phyloP scores from a whole-genome alignment of 2,888 invertebrate species.

The Epistrophe eligans region DNA sequence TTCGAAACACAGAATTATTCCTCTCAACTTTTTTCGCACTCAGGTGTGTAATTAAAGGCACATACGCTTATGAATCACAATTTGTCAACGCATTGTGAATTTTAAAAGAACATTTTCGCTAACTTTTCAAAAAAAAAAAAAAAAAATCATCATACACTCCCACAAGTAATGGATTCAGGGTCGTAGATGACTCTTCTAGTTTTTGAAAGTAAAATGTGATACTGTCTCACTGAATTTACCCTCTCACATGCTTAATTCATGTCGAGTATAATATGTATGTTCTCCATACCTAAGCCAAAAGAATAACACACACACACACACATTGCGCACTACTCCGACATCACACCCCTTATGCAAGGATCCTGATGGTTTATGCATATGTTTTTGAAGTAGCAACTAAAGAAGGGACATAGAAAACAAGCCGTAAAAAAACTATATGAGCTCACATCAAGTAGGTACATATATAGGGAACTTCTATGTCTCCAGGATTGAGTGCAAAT shows the following conservation, averaged over 20 bases:
- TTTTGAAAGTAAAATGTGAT: conserved; percentile 46
- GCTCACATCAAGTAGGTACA: conserved; percentile 43
- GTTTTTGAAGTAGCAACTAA: conserved; percentile 27
- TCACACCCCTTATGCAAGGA: conserved; percentile 17
- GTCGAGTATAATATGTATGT: conserved; percentile 23
- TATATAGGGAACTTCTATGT: conserved; percentile 45
- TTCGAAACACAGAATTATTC: conserved; percentile 7
- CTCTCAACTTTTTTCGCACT: conserved; percentile 9
- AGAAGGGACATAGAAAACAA: conserved; percentile 23
- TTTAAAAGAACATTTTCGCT: conserved; percentile 45
- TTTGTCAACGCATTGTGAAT: conserved; percentile 62
- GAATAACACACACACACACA: conserved; percentile 32
- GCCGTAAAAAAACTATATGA: conserved; percentile 41
- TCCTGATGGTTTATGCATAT: conserved; percentile 63
- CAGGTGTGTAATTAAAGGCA: conserved; percentile 45
- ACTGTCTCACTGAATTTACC: conserved; percentile 51
- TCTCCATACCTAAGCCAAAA: conserved; percentile 13
- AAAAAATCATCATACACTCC: conserved; percentile 1
- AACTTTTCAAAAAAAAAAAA: conserved; percentile 49
- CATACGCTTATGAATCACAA: conserved; percentile 57
- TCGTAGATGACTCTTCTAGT: conserved; percentile 30
- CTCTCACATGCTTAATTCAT: conserved; percentile 44
- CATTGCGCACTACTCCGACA: too few species aligned
- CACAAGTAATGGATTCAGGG: conserved; percentile 34
- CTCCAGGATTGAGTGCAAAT: conserved; percentile 72